These are phyloP conservation scores for Lordiphosa fenestrarum DNA, from an alignment of 2,888 invertebrate genomes.

Conservation along the genomic window DNA sequence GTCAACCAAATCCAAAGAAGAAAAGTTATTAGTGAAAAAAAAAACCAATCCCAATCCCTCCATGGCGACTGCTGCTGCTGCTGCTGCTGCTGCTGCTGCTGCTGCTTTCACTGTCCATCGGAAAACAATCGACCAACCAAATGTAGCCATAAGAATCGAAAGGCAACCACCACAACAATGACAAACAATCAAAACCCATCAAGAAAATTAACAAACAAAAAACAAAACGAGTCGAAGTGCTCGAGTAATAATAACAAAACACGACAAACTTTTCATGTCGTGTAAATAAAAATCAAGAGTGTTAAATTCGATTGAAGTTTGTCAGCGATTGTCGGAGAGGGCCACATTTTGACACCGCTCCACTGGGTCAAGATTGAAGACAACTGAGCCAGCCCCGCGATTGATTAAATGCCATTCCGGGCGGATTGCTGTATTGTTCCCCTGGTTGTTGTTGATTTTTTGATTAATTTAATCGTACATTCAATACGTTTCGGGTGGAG, in stretches of 20 bases:
- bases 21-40: constrained; percentile 42
- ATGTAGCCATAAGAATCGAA: constrained; percentile 52
- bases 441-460: constrained; percentile 5
- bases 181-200: constrained; percentile 74
- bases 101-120: constrained; percentile 34
- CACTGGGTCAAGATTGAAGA: constrained; percentile 68
- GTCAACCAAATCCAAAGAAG: constrained; percentile 36
- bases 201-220: constrained; percentile 71
- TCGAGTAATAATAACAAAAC: constrained; percentile 35
- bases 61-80: constrained; percentile 4
- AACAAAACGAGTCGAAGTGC: constrained; percentile 17
- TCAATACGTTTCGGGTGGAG: constrained; percentile 39
- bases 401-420: constrained; percentile 54
- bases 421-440: not conserved
- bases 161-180: constrained; percentile 45
- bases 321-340: constrained; percentile 53
- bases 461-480: constrained; percentile 51
- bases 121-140: constrained; percentile 48
- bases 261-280: constrained; percentile 19
- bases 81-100: constrained; percentile 1
- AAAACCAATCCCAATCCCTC: constrained; percentile 33
- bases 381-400: constrained; percentile 47
- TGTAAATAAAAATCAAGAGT: constrained; percentile 44
- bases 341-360: constrained; percentile 13
- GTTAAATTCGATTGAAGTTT: constrained; percentile 70